A percentile compares a stretch with the other conserved stretches of the same genome.
phyloP scores from a whole-genome alignment of 2,797 vertebrate genomes.

The Sarcoramphus papa region DNA sequence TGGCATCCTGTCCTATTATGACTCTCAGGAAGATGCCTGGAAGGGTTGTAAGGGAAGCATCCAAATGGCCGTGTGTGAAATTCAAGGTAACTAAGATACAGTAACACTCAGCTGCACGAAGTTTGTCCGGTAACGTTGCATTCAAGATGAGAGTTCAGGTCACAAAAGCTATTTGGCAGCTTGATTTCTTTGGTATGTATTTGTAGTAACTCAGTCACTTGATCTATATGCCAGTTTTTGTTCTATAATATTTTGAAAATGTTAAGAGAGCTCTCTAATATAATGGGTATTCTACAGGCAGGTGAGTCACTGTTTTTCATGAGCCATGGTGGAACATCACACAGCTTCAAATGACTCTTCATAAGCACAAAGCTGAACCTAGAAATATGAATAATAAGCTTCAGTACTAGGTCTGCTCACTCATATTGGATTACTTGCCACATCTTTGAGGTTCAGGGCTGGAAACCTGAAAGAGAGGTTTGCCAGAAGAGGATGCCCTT shows the following conservation, averaged over 20 bases:
- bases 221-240: neutral
- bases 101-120: neutral
- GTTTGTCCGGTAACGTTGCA: neutral
- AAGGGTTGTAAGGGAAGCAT: conserved; percentile 99
- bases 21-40: conserved; percentile 97
- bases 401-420: neutral
- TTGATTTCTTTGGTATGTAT: neutral
- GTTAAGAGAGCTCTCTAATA: neutral
- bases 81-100: conserved; percentile 84
- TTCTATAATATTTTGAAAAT: neutral
- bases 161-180: neutral
- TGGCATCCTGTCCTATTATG: conserved; percentile 96
- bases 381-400: neutral
- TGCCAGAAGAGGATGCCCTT: neutral
- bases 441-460: neutral
- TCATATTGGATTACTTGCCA: neutral
- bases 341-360: neutral
- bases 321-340: neutral
- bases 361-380: neutral
- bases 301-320: neutral
- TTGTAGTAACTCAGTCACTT: neutral
- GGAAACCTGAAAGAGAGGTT: neutral
- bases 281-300: neutral
- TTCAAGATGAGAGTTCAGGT: neutral
- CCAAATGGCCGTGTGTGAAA: conserved; percentile 98